A percentile compares a stretch with the other conserved stretches of the same genome.
Evolutionary conservation across 2,888 invertebrate species (phyloP).

Genomic region (Athalia rosae): DNA sequence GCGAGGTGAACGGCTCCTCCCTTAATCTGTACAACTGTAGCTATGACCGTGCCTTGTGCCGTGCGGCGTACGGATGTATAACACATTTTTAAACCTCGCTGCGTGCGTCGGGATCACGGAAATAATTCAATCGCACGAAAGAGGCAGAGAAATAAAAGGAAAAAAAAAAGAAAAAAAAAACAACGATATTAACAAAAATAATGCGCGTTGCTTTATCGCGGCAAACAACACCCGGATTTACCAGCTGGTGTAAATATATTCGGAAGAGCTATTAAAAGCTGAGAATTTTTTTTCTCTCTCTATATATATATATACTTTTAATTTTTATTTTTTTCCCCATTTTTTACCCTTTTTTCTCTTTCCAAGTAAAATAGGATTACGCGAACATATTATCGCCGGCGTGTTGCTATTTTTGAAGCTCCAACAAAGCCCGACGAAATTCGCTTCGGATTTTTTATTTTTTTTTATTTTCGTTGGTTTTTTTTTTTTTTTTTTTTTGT

Average conservation of each 20-base stretch:
- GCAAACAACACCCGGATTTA: neutral
- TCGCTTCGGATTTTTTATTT: neutral
- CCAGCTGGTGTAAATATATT: neutral
- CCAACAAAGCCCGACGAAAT: conserved; percentile 35
- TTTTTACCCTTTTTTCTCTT: neutral
- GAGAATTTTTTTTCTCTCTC: neutral
- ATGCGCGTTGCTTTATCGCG: neutral
- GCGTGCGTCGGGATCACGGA: neutral
- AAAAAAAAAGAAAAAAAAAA: neutral
- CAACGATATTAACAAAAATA: too few species aligned
- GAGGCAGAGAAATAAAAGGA: neutral
- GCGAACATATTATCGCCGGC: conserved; percentile 25
- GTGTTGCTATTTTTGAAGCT: conserved; percentile 11
- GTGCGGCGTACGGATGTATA: neutral
- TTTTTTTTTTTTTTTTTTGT: too few species aligned
- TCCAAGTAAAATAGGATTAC: conserved; percentile 32
- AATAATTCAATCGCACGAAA: neutral
- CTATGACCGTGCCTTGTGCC: neutral
- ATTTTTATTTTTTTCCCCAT: neutral
- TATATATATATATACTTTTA: neutral
- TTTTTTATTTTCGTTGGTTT: neutral
- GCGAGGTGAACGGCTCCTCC: conserved; percentile 16
- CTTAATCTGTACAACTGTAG: conserved; percentile 7
- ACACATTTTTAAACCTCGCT: neutral
- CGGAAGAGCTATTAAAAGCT: neutral